phyloP scores from a whole-genome alignment of 1,140 invertebrate genomes.

The Schlechtendalia chinensis region DNA sequence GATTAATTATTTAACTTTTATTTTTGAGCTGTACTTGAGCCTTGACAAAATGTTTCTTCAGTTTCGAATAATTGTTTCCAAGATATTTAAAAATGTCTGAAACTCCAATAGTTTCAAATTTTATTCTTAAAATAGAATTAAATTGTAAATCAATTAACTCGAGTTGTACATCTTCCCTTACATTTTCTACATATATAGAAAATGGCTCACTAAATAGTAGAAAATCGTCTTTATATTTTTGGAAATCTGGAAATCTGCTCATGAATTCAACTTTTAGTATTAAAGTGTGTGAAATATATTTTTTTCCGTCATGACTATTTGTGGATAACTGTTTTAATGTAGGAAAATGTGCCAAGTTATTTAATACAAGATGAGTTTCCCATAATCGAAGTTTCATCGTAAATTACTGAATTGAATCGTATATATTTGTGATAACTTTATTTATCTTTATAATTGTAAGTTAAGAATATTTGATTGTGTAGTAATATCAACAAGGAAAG shows the following conservation, averaged over 20 bases:
- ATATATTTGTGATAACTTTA: conserved; percentile 1
- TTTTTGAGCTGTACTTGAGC: no score
- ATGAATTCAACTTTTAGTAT: background rate
- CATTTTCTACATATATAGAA: no score
- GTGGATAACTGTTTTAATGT: background rate
- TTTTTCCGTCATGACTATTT: background rate
- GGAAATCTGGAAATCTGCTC: background rate
- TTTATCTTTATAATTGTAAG: background rate
- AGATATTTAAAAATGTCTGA: no score
- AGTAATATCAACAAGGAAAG: no score
- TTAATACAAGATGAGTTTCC: background rate
- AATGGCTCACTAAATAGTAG: no score
- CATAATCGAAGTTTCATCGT: background rate
- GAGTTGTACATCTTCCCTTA: no score
- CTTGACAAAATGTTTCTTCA: background rate
- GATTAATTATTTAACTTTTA: no score
- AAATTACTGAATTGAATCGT: conserved; percentile 2
- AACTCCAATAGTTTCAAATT: no score
- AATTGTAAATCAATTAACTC: no score
- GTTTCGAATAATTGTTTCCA: background rate
- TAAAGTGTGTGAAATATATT: conserved; percentile 4
- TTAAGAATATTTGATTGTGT: no score
- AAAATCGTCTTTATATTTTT: background rate
- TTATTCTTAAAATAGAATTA: no score
- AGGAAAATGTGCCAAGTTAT: background rate